Evolutionary conservation across 2,888 invertebrate genomes (phyloP).

Genomic region (Chymomyza fuscimana): DNA sequence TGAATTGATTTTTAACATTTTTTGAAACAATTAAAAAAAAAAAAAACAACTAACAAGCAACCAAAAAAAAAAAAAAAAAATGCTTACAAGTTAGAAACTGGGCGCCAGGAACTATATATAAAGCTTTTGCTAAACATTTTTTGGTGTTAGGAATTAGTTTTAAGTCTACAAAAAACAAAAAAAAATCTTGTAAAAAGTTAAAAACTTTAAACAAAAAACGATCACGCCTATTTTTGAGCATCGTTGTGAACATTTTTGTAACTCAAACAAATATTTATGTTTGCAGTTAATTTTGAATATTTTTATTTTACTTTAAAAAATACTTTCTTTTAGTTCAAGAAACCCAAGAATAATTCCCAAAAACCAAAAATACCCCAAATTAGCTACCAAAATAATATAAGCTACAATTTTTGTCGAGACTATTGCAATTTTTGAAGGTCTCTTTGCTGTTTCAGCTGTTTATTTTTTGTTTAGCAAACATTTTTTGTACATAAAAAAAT

Average conservation of each 20-base stretch:
- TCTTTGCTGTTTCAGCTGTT: slow-evolving; percentile 32
- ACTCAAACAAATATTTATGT: slow-evolving; percentile 7
- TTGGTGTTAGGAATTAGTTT: slow-evolving; percentile 54
- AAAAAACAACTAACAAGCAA: slow-evolving; percentile 4
- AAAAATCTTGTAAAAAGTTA: slow-evolving; percentile 15
- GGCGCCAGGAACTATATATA: neutral
- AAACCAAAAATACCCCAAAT: slow-evolving; percentile 22
- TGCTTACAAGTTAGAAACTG: neutral
- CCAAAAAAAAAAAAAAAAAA: neutral
- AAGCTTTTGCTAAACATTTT: slow-evolving; percentile 19
- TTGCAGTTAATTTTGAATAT: slow-evolving; percentile 12
- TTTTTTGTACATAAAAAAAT: slow-evolving; percentile 19
- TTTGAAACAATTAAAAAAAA: slow-evolving; percentile 58
- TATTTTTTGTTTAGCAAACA: slow-evolving; percentile 29
- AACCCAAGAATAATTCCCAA: neutral
- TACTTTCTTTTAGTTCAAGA: neutral
- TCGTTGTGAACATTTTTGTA: slow-evolving; percentile 74
- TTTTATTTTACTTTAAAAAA: neutral
- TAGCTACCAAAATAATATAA: neutral
- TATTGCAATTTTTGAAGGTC: slow-evolving; percentile 70
- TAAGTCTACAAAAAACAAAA: slow-evolving; percentile 39
- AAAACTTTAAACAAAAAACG: slow-evolving; percentile 51
- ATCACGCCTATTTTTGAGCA: slow-evolving; percentile 80
- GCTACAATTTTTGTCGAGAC: slow-evolving; percentile 60
- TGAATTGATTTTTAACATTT: slow-evolving; percentile 77